Evolutionary conservation across 2,888 invertebrate genomes (phyloP), one percentile per base, ranked within the genome.

Genomic region (Idaea biselata): DNA sequence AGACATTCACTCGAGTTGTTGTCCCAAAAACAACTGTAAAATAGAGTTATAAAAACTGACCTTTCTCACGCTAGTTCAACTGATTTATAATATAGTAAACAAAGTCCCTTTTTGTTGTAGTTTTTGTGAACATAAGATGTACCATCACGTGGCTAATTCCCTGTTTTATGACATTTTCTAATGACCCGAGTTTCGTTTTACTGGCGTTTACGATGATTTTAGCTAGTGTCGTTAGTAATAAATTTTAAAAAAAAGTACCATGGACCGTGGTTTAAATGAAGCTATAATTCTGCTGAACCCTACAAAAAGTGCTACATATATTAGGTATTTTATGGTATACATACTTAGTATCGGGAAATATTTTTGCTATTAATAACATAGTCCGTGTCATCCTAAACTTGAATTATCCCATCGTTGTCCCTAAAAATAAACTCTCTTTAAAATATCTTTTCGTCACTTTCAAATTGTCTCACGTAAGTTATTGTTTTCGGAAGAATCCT

Each of bases 51-150:
- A 62, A 62, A 63, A 64, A 66, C 58, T 61, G 58, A 60, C 63
- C 61, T 66, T 68, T 69, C 68, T 67, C 68, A 72, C 72, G 69
- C 63, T 68, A 59, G 63, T 65, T 65, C 58, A 60, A 60, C 64
- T 68, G 65, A 69, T 72, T 70, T 70, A 70, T 67, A 66, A 63
- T 61, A 64, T 55, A 54, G 66, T 63, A 65, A 72, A 67, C 70
- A 69, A 63, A 62, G 65, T 55, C 60, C 60, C 68, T 72, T 72
- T 69, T 69, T 69, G 67, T 69, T 18, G 53, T 54, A 55, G 63
- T 70, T 70, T 68, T 70, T 70, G 65, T 70, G 65, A 58, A 59
- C 62, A 69, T 70, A 65, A 72, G 70, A 68, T 63, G 33, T 33
- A 58, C 60, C 64, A 54, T 67, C 63, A 63, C 63, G 62, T 65